phyloP scores from a whole-genome alignment of 2,888 invertebrate genomes.

The Parelbella ahira region DNA sequence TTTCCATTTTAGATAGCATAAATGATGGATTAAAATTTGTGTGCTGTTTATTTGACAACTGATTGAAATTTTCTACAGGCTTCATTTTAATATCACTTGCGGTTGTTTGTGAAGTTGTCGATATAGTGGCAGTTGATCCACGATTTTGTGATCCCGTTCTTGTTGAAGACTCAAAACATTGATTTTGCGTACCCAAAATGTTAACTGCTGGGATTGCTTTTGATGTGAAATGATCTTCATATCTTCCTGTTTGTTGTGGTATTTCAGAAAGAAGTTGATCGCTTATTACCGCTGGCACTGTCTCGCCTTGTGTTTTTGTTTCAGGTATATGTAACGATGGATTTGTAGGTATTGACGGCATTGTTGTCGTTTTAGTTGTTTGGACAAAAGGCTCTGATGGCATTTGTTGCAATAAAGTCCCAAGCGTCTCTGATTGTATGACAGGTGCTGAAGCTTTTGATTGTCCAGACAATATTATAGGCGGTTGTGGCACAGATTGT shows the following conservation, averaged over 20 bases:
- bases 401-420: background rate
- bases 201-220: background rate
- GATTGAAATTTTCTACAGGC: too few relatives aligned
- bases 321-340: background rate
- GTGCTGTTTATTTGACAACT: too few relatives aligned
- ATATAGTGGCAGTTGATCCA: too few relatives aligned
- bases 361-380: background rate
- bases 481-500: conserved; percentile 1
- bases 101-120: too few relatives aligned
- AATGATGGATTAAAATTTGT: too few relatives aligned
- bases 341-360: background rate
- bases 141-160: too few relatives aligned
- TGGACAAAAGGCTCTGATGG: background rate
- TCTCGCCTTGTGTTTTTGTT: conserved; percentile 3
- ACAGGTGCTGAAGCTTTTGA: too few relatives aligned
- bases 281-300: background rate
- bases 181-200: background rate
- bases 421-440: too few relatives aligned
- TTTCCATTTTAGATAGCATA: too few relatives aligned
- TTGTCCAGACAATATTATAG: too few relatives aligned
- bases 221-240: background rate
- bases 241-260: conserved; percentile 35
- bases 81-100: too few relatives aligned
- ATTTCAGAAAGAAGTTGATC: background rate
- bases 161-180: background rate